phyloP scores from a whole-genome alignment of 2,113 vertebrate genomes.

The Brachyistius frenatus region DNA sequence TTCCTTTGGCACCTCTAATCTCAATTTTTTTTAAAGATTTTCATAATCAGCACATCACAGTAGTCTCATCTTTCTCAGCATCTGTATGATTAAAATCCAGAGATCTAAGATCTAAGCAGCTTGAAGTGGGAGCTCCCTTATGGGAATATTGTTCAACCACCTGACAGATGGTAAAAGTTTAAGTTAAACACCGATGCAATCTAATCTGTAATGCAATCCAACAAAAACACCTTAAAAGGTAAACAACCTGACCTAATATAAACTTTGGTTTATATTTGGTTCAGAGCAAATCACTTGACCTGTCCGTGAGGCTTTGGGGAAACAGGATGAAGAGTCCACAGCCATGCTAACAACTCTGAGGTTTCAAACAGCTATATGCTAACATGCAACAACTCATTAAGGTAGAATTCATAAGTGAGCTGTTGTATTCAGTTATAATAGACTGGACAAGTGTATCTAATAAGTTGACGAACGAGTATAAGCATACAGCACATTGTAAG shows the following conservation, averaged over 20 bases:
- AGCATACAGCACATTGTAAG: no score
- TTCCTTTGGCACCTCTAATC: constrained; percentile 15
- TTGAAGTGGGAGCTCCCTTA: constrained; percentile 21
- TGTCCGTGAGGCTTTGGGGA: no score
- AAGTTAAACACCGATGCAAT: constrained; percentile 19
- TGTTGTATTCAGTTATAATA: no score
- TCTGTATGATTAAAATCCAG: constrained; percentile 25
- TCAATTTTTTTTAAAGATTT: constrained; percentile 26
- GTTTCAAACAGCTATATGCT: no score
- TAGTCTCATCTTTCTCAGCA: constrained; percentile 3
- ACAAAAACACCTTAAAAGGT: constrained; percentile 11
- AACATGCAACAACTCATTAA: no score
- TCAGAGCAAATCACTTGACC: no score
- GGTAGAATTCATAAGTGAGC: no score
- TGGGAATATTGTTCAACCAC: constrained; percentile 38
- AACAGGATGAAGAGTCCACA: no score
- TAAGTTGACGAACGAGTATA: no score
- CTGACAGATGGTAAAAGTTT: constrained; percentile 25
- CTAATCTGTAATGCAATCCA: constrained; percentile 1
- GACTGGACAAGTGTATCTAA: no score
- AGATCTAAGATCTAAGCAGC: constrained; percentile 16
- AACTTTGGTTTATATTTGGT: no score
- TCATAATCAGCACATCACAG: constrained; percentile 12
- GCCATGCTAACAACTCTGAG: no score
- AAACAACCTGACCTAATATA: background rate